phyloP scores from a whole-genome alignment of 2,113 vertebrate genomes.

The Coptodon rendalli region DNA sequence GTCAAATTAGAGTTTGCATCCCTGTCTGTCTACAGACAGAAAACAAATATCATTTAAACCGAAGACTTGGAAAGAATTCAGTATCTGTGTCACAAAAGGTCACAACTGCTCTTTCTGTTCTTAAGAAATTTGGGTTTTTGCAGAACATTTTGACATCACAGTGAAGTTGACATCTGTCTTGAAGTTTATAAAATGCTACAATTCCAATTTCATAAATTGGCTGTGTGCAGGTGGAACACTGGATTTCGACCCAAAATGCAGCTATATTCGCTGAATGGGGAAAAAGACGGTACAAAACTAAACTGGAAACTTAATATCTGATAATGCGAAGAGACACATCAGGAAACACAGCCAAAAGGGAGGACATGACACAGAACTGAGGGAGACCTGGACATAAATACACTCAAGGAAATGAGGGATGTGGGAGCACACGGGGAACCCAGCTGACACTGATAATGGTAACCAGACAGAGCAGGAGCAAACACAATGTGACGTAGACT shows the following conservation, averaged over 20 bases:
- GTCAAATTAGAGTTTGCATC: neutral
- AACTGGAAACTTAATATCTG: neutral
- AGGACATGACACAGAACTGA: rapidly evolving
- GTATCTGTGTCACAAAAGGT: neutral
- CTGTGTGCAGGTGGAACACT: rapidly evolving
- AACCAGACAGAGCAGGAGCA: neutral
- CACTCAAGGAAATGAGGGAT: neutral
- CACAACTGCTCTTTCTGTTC: neutral
- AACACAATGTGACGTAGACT: rapidly evolving
- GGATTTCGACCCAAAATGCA: neutral
- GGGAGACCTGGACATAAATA: neutral
- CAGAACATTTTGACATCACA: neutral
- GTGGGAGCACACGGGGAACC: neutral
- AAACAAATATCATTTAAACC: rapidly evolving
- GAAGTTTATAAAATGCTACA: rapidly evolving
- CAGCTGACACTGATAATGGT: neutral
- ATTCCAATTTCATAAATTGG: neutral
- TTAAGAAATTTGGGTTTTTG: neutral
- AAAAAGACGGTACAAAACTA: neutral
- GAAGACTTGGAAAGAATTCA: neutral
- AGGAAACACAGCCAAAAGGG: neutral
- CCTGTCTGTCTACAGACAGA: neutral
- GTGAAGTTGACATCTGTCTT: rapidly evolving
- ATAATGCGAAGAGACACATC: rapidly evolving
- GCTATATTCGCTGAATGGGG: rapidly evolving